Evolutionary conservation across 2,888 invertebrate species (phyloP).

Genomic region (Ormyrus thymus): DNA sequence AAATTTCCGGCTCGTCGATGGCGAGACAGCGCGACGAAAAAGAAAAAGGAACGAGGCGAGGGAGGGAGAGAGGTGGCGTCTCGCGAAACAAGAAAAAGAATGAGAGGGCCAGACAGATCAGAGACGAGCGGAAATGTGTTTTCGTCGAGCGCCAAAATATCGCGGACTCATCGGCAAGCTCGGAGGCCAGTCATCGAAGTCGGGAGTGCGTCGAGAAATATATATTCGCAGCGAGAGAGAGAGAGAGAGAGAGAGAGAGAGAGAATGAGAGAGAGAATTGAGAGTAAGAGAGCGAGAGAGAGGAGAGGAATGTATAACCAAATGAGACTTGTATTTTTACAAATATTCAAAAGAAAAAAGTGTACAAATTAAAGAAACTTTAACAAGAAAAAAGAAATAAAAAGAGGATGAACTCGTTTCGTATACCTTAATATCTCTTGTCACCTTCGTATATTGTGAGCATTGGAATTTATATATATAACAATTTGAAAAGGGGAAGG

Average conservation of each 20-base stretch:
- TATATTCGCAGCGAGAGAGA: conserved; percentile 33
- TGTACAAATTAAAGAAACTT: conserved; percentile 56
- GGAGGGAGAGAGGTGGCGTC: conserved; percentile 44
- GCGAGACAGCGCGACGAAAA: conserved; percentile 24
- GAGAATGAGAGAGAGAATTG: conserved; percentile 23
- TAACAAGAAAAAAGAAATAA: conserved; percentile 46
- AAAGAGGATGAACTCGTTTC: conserved; percentile 48
- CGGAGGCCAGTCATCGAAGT: conserved; percentile 62
- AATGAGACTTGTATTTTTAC: conserved; percentile 57
- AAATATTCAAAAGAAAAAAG: conserved; percentile 56
- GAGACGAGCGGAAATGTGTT: conserved; percentile 58
- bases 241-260: conserved; percentile 26
- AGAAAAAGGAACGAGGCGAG: not conserved
- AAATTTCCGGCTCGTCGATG: conserved; percentile 49
- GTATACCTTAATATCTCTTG: conserved; percentile 53
- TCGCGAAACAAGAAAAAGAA: conserved; percentile 33
- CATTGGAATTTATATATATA: conserved; percentile 48
- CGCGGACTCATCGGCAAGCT: conserved; percentile 77
- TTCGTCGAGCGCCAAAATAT: conserved; percentile 73
- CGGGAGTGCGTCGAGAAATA: conserved; percentile 49
- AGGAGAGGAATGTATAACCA: conserved; percentile 51
- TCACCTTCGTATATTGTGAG: conserved; percentile 46
- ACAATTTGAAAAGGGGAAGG: conserved; percentile 34
- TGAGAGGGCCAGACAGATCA: conserved; percentile 60
- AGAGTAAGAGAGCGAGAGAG: conserved; percentile 21